Base-by-base conservation (phyloP, 2,113 vertebrate species). In the Athene cunicularia region DNA sequence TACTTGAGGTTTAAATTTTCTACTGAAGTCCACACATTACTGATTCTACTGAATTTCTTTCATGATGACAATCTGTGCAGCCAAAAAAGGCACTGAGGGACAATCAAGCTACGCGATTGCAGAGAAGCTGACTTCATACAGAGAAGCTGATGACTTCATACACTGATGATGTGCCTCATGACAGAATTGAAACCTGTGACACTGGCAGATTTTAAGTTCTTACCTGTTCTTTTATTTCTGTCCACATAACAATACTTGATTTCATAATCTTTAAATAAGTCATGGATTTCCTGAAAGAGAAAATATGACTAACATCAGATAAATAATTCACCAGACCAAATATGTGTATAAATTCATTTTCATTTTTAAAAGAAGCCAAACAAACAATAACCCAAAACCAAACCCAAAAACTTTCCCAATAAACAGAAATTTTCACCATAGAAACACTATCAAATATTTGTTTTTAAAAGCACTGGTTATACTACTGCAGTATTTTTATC, bases 181-280 rank as follows among this genome's bases (percentile, higher is more conserved):
- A 49, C 8, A 66, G 35, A 80, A 70, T 0, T 52, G 6, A 47
- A 79, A 68, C 0, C 1, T 0, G 7, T 6, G 6, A 10, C 43
- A 58, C 26, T 21, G 17, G 33, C 43, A 88, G 47, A 39, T 33
- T 56, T 15, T 5, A 22, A 66, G 41, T 73, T 84, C 98, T 98
- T 99, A 99, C 99, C 99, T 98, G 99, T 99, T 97, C 99, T 99
- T 98, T 99, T 99, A 98, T 99, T 99, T 96, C 99, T 99, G 98
- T 99, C 99, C 98, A 99, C 99, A 41, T 99, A 99, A 97, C 99
- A 99, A 77, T 99, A 99, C 88, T 99, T 99, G 92, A 99, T 98
- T 94, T 99, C 99, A 80, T 99, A 99, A 86, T 99, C 99, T 94
- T 99, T 99, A 95, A 99, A 98, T 95, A 99, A 98, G 86, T 99